Evolutionary conservation across 1,140 invertebrate genomes (phyloP), one percentile per base, ranked within the genome.

Genomic region (Plodia interpunctella): DNA sequence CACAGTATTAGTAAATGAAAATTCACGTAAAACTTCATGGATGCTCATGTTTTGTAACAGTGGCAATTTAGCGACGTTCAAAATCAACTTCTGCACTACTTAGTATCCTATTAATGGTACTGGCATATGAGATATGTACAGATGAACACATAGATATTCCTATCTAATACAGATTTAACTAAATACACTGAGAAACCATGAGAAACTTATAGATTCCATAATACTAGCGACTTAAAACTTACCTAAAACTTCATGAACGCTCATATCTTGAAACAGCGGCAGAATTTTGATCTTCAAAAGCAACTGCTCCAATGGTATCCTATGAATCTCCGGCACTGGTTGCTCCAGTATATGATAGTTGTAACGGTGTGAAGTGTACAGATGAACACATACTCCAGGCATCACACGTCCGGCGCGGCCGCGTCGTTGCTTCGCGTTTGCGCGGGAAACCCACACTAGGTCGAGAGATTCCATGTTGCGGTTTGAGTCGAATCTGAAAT

Each of bases 221-320:
- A n/a, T n/a, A n/a, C n/a, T n/a, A n/a, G n/a, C n/a, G n/a, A n/a
- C n/a, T n/a, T n/a, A n/a, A 10, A 30, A 65, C 74, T 88, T 87
- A 91, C 93, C 88, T 78, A 94, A 79, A 85, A 94, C 92, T 88
- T 95, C 77, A 88, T 93, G 72, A 53, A 95, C 87, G 92, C 94
- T 87, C 80, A 92, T 79, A 72, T 92, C 87, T 76, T 93, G 72
- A 74, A 93, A 91, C 84, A 90, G 92, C 4, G 95, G 93, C 55
- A 98, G 87, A 55, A 97, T 93, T 90, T 98, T 97, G 20, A 97
- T 95, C 69, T 97, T 94, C 35, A 99, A 88, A 65, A 98, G 92
- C 19, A 99, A 79, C 71, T 97, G 96, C 90, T 97, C 96, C 10
- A 98, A 88, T 8, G 96, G 95, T 61, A 95, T 94, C 60, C 96